phyloP scores from a whole-genome alignment of 2,888 invertebrate species.

The Chirona hameri region DNA sequence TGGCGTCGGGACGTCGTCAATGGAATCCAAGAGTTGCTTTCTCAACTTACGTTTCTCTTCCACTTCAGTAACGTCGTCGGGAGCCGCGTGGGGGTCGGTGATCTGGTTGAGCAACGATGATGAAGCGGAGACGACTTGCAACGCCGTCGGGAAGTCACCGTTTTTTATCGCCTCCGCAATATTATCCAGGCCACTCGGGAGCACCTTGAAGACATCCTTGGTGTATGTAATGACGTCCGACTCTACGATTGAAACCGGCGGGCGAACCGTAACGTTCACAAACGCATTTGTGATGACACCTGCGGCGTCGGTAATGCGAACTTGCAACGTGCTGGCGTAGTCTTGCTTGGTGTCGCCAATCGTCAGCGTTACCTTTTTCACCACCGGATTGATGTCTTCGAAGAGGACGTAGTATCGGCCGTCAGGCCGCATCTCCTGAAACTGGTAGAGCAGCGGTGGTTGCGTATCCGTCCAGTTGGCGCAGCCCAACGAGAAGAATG shows the following conservation, averaged over 20 bases:
- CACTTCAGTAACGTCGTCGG: background rate
- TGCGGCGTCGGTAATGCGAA: background rate
- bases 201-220: background rate
- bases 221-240: background rate
- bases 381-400: background rate
- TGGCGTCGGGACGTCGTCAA: background rate
- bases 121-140: background rate
- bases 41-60: background rate
- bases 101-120: constrained; percentile 6
- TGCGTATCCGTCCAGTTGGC: background rate
- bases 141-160: background rate
- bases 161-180: background rate
- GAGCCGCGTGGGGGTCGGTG: background rate
- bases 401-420: background rate
- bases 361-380: background rate
- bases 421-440: background rate
- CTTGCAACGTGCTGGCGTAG: background rate
- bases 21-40: background rate
- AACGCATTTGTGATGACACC: background rate
- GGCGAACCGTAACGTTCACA: background rate
- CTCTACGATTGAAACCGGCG: background rate
- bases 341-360: background rate
- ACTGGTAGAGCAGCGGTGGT: background rate
- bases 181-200: background rate
- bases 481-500: background rate